phyloP scores from a whole-genome alignment of 2,113 vertebrate genomes.

The Gambusia affinis region DNA sequence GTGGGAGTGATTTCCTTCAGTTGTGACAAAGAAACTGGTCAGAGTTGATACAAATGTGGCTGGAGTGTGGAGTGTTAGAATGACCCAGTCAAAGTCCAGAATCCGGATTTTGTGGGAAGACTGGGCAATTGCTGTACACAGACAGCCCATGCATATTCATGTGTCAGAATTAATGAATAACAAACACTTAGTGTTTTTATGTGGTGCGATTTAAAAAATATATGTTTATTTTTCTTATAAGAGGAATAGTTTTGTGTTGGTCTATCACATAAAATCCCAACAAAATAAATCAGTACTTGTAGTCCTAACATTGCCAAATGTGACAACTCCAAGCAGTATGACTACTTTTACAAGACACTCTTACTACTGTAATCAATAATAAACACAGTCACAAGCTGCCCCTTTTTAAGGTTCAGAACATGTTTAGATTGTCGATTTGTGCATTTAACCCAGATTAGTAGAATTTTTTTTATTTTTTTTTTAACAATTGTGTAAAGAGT shows the following conservation, averaged over 20 bases:
- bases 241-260: too few species aligned
- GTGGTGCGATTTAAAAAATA: background rate
- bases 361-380: background rate
- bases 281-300: too few species aligned
- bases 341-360: too few species aligned
- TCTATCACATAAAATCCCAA: too few species aligned
- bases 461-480: background rate
- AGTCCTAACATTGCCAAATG: too few species aligned
- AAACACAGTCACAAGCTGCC: background rate
- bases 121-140: background rate
- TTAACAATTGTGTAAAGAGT: slow-evolving; percentile 46
- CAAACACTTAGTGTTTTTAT: background rate
- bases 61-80: too few species aligned
- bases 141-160: background rate
- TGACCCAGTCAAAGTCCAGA: background rate
- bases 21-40: too few species aligned
- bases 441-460: slow-evolving; percentile 7
- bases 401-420: slow-evolving; percentile 13
- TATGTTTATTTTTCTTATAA: too few species aligned
- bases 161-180: background rate
- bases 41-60: too few species aligned
- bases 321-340: too few species aligned
- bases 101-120: background rate
- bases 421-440: slow-evolving; percentile 7
- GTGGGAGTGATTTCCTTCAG: too few species aligned